Conservation (phyloP, 2,113 vertebrate genomes). For the Morone saxatilis region DNA sequence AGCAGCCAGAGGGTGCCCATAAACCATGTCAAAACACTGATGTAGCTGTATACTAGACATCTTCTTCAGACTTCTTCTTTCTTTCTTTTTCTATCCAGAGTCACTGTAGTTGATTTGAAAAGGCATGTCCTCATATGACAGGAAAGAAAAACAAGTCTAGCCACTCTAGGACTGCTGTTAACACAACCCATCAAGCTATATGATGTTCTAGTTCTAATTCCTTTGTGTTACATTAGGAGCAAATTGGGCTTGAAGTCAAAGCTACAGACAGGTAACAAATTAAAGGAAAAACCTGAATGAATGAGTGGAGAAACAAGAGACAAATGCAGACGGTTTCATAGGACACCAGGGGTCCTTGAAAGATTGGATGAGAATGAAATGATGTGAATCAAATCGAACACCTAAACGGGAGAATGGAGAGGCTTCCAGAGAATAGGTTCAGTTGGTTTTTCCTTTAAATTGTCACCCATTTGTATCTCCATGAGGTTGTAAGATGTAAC, state of each 20-base stretch:
- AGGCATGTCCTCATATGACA: not conserved
- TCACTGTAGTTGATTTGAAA: conserved; percentile 10
- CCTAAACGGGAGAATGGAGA: too few species aligned
- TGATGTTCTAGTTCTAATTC: conserved; percentile 12
- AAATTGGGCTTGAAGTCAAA: conserved; percentile 2
- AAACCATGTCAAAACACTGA: conserved; percentile 59
- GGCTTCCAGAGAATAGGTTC: too few species aligned
- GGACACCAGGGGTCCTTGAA: too few species aligned
- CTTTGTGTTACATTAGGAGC: not conserved
- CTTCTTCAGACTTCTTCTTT: conserved; percentile 1
- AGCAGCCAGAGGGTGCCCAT: conserved; percentile 29
- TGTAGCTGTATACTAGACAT: conserved; percentile 3
- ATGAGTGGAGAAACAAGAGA: too few species aligned
- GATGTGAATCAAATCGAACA: too few species aligned
- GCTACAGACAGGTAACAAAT: not conserved
- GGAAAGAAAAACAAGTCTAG: conserved; percentile 11
- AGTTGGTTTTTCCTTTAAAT: not conserved
- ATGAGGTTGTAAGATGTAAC: not conserved
- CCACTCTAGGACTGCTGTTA: conserved; percentile 7
- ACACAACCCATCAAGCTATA: conserved; percentile 2
- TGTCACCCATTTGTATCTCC: too few species aligned
- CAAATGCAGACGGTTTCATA: too few species aligned
- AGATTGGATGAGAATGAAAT: too few species aligned
- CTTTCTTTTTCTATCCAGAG: not conserved
- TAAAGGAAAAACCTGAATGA: too few species aligned